Conservation (phyloP, 2,797 vertebrate species). For the Molothrus ater region DNA sequence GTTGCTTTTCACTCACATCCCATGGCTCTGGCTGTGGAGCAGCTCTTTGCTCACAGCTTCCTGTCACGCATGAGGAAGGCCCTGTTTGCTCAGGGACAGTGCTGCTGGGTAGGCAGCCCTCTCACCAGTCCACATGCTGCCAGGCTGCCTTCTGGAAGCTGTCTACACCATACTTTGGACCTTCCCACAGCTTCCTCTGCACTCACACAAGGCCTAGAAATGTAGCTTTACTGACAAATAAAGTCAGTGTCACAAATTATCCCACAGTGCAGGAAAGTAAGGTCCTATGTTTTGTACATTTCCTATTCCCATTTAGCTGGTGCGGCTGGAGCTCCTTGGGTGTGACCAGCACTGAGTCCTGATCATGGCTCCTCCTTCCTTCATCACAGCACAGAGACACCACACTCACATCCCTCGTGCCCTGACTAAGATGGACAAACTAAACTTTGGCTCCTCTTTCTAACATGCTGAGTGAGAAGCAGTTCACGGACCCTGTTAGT, state of each 20-base stretch:
- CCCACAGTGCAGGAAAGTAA: fast-evolving
- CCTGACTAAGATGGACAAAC: neutral
- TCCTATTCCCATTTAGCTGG: neutral
- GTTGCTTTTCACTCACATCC: neutral
- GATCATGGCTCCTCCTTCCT: neutral
- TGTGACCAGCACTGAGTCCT: neutral
- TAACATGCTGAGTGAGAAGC: neutral
- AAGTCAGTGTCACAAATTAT: neutral
- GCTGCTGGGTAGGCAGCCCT: neutral
- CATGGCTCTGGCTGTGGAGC: fast-evolving
- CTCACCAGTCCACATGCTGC: fast-evolving
- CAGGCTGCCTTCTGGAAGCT: neutral
- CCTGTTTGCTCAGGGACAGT: neutral
- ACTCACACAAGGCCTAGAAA: neutral
- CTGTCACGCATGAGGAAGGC: fast-evolving
- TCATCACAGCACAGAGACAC: neutral
- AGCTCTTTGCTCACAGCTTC: neutral
- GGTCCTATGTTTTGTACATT: neutral
- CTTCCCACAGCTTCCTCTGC: neutral
- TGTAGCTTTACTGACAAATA: neutral
- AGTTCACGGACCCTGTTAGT: neutral
- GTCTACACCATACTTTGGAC: neutral
- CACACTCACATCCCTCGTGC: neutral
- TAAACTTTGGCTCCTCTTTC: neutral
- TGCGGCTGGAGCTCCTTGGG: neutral